A percentile compares a stretch with the other conserved stretches of the same genome.
phyloP scores from a whole-genome alignment of 2,797 vertebrate genomes.

The Ctenosaura bakeri region DNA sequence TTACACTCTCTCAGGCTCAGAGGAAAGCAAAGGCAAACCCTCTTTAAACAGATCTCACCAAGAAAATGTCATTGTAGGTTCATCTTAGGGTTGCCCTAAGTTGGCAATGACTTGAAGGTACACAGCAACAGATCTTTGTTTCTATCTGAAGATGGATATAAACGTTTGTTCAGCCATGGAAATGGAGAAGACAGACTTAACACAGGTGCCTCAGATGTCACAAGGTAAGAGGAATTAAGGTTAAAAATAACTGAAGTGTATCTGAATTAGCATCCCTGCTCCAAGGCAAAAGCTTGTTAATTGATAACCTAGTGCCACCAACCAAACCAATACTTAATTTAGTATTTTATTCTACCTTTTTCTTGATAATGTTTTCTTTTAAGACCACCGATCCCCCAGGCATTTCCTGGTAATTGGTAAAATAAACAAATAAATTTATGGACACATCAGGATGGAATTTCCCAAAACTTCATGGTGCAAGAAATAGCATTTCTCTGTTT shows the following conservation, averaged over 20 bases:
- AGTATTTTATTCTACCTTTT: slow-evolving; percentile 6
- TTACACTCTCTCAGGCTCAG: too few species aligned
- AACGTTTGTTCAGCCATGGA: not conserved
- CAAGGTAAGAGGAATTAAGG: slow-evolving; percentile 16
- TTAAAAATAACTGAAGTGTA: slow-evolving; percentile 2
- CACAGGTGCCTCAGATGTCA: not conserved
- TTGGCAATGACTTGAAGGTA: too few species aligned
- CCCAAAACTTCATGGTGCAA: not conserved
- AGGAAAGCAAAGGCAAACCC: too few species aligned
- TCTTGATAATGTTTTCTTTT: slow-evolving; percentile 10
- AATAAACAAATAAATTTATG: not conserved
- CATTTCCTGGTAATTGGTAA: not conserved
- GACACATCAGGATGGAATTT: slow-evolving; percentile 6
- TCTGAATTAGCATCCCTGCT: slow-evolving; percentile 24
- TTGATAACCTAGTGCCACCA: slow-evolving; percentile 20
- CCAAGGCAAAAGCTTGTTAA: slow-evolving; percentile 23
- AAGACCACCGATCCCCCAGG: not conserved
- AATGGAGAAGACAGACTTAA: not conserved
- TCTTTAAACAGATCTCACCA: too few species aligned
- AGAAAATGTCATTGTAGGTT: too few species aligned
- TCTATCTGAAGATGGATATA: not conserved
- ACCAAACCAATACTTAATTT: slow-evolving; percentile 9
- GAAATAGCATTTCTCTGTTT: not conserved
- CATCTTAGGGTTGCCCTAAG: too few species aligned
- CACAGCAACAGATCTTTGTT: not conserved